Evolutionary conservation across 2,888 invertebrate species (phyloP), one percentile per base, ranked within the genome.

Genomic region (Drosophila mayaguana): DNA sequence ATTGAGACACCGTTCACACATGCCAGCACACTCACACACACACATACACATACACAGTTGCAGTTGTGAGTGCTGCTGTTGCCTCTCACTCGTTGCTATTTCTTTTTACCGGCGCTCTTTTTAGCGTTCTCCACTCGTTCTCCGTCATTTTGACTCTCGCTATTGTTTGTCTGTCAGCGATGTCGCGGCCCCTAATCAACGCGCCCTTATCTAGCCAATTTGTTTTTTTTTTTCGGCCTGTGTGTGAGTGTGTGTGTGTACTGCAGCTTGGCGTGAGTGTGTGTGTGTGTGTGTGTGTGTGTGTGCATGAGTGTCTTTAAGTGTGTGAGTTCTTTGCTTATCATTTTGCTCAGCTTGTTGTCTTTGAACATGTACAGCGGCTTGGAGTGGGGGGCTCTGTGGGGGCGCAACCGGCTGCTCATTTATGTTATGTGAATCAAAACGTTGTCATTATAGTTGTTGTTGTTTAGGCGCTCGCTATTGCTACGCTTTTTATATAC

Each of bases 201-300:
- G 88, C 78, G 74, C 76, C 87, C 85, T 86, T 86, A 86, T 86
- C 85, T 88, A 83, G 83, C 60, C 74, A 82, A 74, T 78, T 78
- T 74, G 63, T 67, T 73, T 68, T 42, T 55, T 36, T 43, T 18
- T 59, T 50, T 50, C 51, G 51, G 8, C 1, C 6, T 20, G 14
- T 54, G 22, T 59, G n/a, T 40, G 18, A 51, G 36, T 28, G 54
- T 48, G 40, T 45, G 22, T 46, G 34, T 51, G 22, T 20, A 46
- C n/a, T 36, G 48, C 50, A 45, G 40, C 43, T 36, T 20, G 22
- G 11, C 32, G 22, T 43, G 18, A 68, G 38, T 42, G 53, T 65
- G n/a, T 51, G 20, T 22, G 25, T 69, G 20, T 51, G 38, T 42
- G 53, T 65, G n/a, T 51, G 20, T 22, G 25, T 69, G 20, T 51